Conservation (phyloP, 2,888 invertebrate genomes). For the Synergus gifuensis region DNA sequence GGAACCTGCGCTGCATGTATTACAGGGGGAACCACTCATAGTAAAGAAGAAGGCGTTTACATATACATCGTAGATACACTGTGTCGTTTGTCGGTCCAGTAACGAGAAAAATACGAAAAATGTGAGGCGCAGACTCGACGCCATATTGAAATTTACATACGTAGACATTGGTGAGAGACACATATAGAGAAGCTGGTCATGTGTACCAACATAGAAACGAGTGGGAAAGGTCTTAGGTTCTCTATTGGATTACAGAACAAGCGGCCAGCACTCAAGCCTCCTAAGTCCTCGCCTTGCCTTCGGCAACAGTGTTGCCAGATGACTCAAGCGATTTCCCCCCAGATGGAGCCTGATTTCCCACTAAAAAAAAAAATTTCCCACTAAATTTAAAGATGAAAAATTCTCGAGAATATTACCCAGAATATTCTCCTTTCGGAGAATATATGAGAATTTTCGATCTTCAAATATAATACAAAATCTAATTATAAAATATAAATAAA, state of each 20-base stretch:
- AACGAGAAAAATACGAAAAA: conserved; percentile 24
- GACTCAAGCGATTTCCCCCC: no score
- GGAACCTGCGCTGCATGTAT: conserved; percentile 29
- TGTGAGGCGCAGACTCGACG: conserved; percentile 49
- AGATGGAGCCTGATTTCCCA: no score
- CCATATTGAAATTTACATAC: conserved; percentile 67
- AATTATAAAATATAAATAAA: no score
- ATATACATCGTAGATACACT: not conserved
- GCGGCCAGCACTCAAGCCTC: conserved; percentile 69
- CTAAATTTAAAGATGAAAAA: no score
- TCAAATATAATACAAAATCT: no score
- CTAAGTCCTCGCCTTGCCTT: conserved; percentile 61
- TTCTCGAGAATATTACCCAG: no score
- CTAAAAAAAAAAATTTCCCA: no score
- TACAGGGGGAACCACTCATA: conserved; percentile 1
- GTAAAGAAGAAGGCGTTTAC: conserved; percentile 1
- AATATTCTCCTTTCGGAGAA: no score
- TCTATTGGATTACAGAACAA: conserved; percentile 72
- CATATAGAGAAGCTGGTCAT: conserved; percentile 50
- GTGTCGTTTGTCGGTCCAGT: conserved; percentile 34
- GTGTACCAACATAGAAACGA: conserved; percentile 58
- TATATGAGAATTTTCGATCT: no score
- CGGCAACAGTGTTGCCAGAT: no score
- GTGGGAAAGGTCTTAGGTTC: conserved; percentile 67
- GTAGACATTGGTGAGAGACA: conserved; percentile 52